A percentile compares a stretch with the other conserved stretches of the same genome.
Conservation (phyloP, 1,140 invertebrate genomes). For the Penaeus chinensis region DNA sequence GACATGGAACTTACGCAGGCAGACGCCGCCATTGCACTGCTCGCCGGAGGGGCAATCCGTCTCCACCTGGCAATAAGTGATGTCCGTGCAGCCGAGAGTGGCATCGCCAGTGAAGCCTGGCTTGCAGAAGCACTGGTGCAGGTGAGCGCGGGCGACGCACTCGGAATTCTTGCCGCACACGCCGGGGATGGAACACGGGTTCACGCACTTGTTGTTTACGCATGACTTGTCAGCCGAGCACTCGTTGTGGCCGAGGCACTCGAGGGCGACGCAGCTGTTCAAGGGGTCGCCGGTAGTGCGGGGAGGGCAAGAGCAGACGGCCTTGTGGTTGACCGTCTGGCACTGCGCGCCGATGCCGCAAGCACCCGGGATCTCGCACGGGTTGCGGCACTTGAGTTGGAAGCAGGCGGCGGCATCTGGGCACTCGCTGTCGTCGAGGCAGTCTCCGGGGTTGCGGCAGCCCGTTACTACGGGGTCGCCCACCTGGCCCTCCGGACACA, state of each 20-base stretch:
- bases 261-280: slow-evolving; percentile 77
- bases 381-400: slow-evolving; percentile 83
- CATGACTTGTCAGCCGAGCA: slow-evolving; percentile 80
- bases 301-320: slow-evolving; percentile 80
- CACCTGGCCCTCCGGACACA: slow-evolving; percentile 73
- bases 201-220: slow-evolving; percentile 81
- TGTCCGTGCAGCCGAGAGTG: slow-evolving; percentile 77
- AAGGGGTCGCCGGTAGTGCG: slow-evolving; percentile 72
- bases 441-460: slow-evolving; percentile 83
- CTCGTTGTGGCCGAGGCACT: slow-evolving; percentile 80
- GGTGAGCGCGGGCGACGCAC: slow-evolving; percentile 74
- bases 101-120: slow-evolving; percentile 87
- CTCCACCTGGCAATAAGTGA: slow-evolving; percentile 77
- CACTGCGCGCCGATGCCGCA: slow-evolving; percentile 85
- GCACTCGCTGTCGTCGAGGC: slow-evolving; percentile 83
- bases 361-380: slow-evolving; percentile 75
- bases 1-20: slow-evolving; percentile 73
- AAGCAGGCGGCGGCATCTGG: slow-evolving; percentile 81
- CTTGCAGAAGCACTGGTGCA: slow-evolving; percentile 81
- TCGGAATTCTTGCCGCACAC: slow-evolving; percentile 84
- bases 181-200: slow-evolving; percentile 83
- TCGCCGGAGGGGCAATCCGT: slow-evolving; percentile 83
- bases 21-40: slow-evolving; percentile 84
- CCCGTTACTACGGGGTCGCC: slow-evolving; percentile 81
- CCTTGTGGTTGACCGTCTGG: slow-evolving; percentile 73